Evolutionary conservation across 2,797 vertebrate genomes (phyloP), one percentile per base, ranked within the genome.

Genomic region (Macroramphosus scolopax): DNA sequence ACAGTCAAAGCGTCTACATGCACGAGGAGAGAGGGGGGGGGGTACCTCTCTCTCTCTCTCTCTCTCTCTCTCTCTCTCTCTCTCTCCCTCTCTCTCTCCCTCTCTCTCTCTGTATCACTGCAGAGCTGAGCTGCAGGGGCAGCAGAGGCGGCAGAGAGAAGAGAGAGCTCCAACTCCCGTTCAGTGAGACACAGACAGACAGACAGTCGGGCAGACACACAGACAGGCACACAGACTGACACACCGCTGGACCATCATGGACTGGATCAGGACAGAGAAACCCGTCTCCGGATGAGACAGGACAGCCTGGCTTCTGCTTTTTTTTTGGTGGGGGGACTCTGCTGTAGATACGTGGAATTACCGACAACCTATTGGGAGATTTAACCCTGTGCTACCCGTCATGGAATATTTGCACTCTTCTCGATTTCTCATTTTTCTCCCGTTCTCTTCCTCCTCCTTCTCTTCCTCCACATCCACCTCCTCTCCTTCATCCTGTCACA

Each of bases 91-190:
- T 47, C 68, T 49, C 67, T 41, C 51, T 49, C 72, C 51, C 56
- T 45, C 72, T 51, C 75, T 68, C 63, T 57, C 73, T 68, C 73
- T 16, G 82, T 85, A 86, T 87, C 85, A 90, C 87, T 91, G 89
- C 90, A 88, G 89, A 89, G 84, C 83, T 84, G 82, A 86, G 80
- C 83, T 85, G 82, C 86, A 85, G 82, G 80, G 83, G 85, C 87
- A 87, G 87, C 78, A 83, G 80, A 87, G 82, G 77, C 80, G 82
- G 77, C 79, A 81, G 75, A 79, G 75, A 72, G 78, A 73, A 83
- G 65, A 79, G 58, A 71, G 78, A 81, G 70, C 71, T 77, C 77
- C 5, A 82, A 84, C 79, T 84, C 82, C 59, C 58, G 66, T 79
- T 61, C 82, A 68, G 79, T 74, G 57, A 80, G 72, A 77, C 73